These are phyloP conservation scores for Sepiola atlantica DNA, from an alignment of 2,888 invertebrate species.

Conservation along the genomic window DNA sequence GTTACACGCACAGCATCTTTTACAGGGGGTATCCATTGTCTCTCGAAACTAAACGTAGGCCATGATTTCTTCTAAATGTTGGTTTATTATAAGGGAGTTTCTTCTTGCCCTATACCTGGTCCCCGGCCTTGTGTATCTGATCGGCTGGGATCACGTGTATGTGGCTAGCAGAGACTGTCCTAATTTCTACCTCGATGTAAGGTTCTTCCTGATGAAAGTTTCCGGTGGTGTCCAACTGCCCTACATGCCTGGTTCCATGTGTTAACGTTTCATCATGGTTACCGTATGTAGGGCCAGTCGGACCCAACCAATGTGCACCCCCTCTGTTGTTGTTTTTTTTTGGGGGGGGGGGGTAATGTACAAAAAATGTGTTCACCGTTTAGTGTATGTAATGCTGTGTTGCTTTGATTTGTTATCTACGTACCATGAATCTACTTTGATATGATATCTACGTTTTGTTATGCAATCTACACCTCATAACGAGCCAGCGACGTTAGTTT, in stretches of 20 bases:
- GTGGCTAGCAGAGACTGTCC: neutral
- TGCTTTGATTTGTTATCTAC: too few relatives aligned
- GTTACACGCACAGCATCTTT: too few relatives aligned
- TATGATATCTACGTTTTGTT: too few relatives aligned
- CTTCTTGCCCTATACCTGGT: conserved; percentile 13
- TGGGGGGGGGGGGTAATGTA: too few relatives aligned
- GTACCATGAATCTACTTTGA: too few relatives aligned
- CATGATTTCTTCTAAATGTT: too few relatives aligned
- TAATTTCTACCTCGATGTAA: neutral
- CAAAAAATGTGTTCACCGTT: too few relatives aligned
- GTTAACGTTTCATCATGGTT: neutral
- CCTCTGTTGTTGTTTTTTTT: neutral
- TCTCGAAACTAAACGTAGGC: too few relatives aligned
- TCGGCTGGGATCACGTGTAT: neutral
- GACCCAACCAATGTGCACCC: neutral
- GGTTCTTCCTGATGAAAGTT: neutral
- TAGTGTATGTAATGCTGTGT: too few relatives aligned
- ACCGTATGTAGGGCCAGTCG: neutral
- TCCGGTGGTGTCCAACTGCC: neutral
- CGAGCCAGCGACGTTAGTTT: too few relatives aligned
- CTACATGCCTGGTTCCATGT: neutral
- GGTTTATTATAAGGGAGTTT: neutral
- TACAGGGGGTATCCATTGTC: too few relatives aligned
- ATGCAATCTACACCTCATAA: too few relatives aligned
- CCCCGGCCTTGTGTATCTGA: neutral